Evolutionary conservation across 2,888 invertebrate genomes (phyloP), one percentile per base, ranked within the genome.

Genomic region (Sericinus montela): DNA sequence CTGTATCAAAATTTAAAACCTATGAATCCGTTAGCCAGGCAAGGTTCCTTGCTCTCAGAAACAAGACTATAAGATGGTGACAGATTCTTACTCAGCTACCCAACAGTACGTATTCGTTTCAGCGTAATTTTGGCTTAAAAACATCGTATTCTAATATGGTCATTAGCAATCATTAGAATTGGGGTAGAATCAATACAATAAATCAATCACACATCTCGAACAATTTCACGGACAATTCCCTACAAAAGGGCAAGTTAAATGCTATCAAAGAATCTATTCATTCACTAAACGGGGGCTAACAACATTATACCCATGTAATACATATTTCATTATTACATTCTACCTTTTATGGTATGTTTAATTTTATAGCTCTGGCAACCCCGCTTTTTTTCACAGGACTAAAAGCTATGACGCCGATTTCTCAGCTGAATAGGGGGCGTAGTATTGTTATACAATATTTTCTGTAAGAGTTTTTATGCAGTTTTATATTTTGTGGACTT

Each of bases 241-340:
- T 65, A 82, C 76, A 85, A 87, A 75, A 69, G 78, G 66, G 60
- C 76, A 77, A 86, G 87, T 88, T 87, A 87, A 85, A 87, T 72
- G 76, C 72, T 69, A 74, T 80, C 77, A 65, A 75, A 82, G 75
- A 59, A 67, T 64, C 59, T 73, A 68, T 80, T 84, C 82, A 80
- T 78, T 69, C 58, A 56, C 61, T 72, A 78, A 83, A 77, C 77
- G 74, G 80, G 74, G 76, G 72, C 82, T 85, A 85, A 87, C 88
- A 87, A 86, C 86, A 84, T 87, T 85, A 87, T 88, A 83, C 81
- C 75, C 82, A 72, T 88, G 87, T 88, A 81, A 88, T 87, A 88
- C 86, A 87, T 87, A 86, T 87, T 87, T 86, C 85, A 87, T 86
- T 84, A 86, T 86, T 84, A 82, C 80, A 78, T 74, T 75, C 73